Base-by-base conservation (phyloP, 1,140 invertebrate genomes). In the Scaptomyza pallida region DNA sequence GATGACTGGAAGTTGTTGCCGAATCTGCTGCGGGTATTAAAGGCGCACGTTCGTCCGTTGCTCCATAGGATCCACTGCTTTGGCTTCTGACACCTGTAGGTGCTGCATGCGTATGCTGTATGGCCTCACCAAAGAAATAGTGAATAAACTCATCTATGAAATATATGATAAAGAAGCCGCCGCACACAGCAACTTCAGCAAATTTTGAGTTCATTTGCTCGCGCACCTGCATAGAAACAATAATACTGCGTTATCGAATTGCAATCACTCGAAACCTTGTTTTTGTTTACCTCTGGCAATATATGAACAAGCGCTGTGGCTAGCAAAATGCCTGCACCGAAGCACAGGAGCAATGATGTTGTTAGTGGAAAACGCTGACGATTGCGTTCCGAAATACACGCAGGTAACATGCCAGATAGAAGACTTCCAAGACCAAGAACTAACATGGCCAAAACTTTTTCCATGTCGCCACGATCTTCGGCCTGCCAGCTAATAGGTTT, bases 251-350 rank as follows among this genome's bases (percentile, higher is more conserved):
- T 47, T 13, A 44, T 56, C 21, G 23, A 17, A 40, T 50, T 40
- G 6, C 30, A 54, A 40, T 65, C 16, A 13, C 12, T n/a, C 33
- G 12, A 13, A 30, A 23, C 17, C 17, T 13, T 30, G 8, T 0
- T 44, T 45, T 15, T 3, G 8, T 93, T 92, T 8, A 96, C 94
- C 92, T 98, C 97, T 13, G 97, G 96, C 37, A 98, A 92, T 92
- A 98, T 95, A 90, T 98, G 97, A 2, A 96, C 92, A 35, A 97
- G 91, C 16, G 95, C 95, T 0, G 97, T 97, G 0, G 95, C 95
- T 13, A 98, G 89, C 23, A 98, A 93, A 5, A 98, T 96, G 0
- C 97, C 97, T 3, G 95, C 97, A 17, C 96, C 96, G 71, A 97
- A 96, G 79, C 96, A 97, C 0, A 97, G 93, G 8, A 96, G 88